Conservation (phyloP, 2,113 vertebrate species). For the Rhinolophus ferrumequinum region DNA sequence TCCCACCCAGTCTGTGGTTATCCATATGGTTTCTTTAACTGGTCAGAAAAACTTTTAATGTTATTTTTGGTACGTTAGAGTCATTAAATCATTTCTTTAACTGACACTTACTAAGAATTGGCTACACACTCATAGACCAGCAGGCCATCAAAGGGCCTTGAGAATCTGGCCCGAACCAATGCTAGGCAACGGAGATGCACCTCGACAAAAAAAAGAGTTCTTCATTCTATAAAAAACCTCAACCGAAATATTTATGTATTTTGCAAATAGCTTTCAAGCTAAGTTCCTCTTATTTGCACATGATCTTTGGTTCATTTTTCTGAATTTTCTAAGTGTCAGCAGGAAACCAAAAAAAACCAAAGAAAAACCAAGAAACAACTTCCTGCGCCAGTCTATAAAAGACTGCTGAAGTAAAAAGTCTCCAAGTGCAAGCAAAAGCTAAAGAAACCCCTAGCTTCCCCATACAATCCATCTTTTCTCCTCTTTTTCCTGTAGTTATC, state of each 20-base stretch:
- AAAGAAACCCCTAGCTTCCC: neutral
- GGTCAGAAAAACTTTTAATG: neutral
- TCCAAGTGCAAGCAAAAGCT: neutral
- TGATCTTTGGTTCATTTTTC: neutral
- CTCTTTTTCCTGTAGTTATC: neutral
- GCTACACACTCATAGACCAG: neutral
- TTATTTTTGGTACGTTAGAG: neutral
- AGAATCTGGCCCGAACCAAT: neutral
- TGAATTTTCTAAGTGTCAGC: neutral
- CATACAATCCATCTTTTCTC: neutral
- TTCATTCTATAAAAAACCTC: conserved; percentile 1
- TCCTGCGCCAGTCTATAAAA: neutral
- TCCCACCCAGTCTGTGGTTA: neutral
- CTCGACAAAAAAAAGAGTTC: neutral
- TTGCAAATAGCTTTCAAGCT: neutral
- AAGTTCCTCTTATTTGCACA: neutral
- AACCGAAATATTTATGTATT: neutral
- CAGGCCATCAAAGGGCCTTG: neutral
- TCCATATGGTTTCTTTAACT: neutral
- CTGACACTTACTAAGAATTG: neutral
- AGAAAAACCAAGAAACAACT: neutral
- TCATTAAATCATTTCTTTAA: neutral
- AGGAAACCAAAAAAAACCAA: neutral
- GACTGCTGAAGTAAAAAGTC: neutral
- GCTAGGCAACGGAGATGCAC: neutral